These are phyloP conservation scores for Typhlomys cinereus DNA, from an alignment of 2,113 vertebrate genomes.

Conservation along the genomic window DNA sequence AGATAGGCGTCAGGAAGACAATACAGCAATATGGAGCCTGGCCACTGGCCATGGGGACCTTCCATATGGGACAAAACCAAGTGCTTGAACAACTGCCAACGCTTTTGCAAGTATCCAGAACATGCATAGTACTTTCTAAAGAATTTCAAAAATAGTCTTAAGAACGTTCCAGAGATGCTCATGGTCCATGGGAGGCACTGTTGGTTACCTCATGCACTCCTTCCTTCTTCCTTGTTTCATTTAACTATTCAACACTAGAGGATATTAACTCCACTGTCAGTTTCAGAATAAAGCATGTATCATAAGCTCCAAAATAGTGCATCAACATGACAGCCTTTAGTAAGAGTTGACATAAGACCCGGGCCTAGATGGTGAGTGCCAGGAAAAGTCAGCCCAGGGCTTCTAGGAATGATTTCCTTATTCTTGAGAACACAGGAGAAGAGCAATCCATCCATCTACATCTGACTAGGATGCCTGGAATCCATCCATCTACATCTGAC, in stretches of 20 bases:
- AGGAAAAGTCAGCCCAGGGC: background rate
- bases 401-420: background rate
- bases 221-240: background rate
- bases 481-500: background rate
- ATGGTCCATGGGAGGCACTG: background rate
- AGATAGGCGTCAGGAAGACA: background rate
- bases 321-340: background rate
- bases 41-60: background rate
- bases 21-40: background rate
- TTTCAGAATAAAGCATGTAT: background rate
- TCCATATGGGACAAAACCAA: background rate
- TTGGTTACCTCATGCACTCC: background rate
- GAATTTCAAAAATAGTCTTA: background rate
- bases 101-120: background rate
- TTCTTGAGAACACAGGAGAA: background rate
- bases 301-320: background rate
- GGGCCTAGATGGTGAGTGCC: background rate
- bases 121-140: background rate
- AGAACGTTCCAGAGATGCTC: background rate
- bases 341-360: background rate
- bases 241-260: background rate
- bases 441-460: background rate
- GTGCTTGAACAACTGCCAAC: background rate
- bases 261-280: background rate
- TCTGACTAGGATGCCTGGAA: background rate